phyloP scores from a whole-genome alignment of 2,888 invertebrate genomes.

The Conistra vaccinii region DNA sequence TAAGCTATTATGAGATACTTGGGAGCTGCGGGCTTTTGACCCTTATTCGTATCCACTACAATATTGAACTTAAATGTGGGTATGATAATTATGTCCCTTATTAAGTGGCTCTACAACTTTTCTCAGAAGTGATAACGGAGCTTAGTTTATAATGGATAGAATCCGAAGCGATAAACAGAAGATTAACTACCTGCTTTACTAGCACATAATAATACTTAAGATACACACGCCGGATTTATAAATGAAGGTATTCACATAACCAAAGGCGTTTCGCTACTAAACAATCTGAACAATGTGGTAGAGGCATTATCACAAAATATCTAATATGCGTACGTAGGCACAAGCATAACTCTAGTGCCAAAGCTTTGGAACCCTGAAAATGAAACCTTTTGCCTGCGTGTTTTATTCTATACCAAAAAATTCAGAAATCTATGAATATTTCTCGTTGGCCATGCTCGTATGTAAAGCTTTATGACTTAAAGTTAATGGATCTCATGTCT shows the following conservation, averaged over 20 bases:
- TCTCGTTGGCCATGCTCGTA: slow-evolving; percentile 7
- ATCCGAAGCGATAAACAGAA: slow-evolving; percentile 1
- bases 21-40: slow-evolving; percentile 32
- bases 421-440: slow-evolving; percentile 5
- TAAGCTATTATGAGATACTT: slow-evolving; percentile 49
- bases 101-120: slow-evolving; percentile 12
- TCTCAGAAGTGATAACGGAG: slow-evolving; percentile 24
- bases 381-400: neutral
- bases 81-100: slow-evolving; percentile 1
- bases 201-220: neutral
- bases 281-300: slow-evolving; percentile 28
- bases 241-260: slow-evolving; percentile 13
- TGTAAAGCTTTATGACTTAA: slow-evolving; percentile 39
- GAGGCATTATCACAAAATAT: slow-evolving; percentile 12
- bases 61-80: slow-evolving; percentile 31
- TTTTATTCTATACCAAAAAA: slow-evolving; percentile 27
- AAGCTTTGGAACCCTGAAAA: slow-evolving; percentile 25
- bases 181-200: slow-evolving; percentile 1
- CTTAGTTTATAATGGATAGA: slow-evolving; percentile 16
- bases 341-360: slow-evolving; percentile 22
- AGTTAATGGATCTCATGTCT: slow-evolving; percentile 47
- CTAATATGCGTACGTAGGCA: slow-evolving; percentile 22
- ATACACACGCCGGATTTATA: slow-evolving; percentile 1
- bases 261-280: slow-evolving; percentile 10
- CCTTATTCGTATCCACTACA: slow-evolving; percentile 31